Conservation (phyloP, 2,888 invertebrate species). For the Eupeodes luniger region DNA sequence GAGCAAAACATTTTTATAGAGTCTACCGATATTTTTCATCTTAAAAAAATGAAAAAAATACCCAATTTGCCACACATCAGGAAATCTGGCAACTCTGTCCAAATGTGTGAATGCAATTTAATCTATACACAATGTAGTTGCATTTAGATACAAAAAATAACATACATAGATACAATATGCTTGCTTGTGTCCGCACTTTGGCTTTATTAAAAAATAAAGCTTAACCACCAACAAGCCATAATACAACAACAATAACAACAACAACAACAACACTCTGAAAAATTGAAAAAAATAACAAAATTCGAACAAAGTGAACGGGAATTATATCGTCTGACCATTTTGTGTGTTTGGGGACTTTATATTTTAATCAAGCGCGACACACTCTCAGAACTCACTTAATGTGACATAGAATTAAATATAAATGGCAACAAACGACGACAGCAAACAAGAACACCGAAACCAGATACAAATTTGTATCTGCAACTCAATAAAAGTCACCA, state of each 20-base stretch:
- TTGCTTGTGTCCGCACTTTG: slow-evolving; percentile 65
- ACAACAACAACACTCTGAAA: slow-evolving; percentile 16
- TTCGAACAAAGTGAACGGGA: slow-evolving; percentile 67
- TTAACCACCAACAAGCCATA: slow-evolving; percentile 33
- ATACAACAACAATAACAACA: not conserved
- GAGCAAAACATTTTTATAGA: too few species aligned
- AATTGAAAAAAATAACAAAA: slow-evolving; percentile 17
- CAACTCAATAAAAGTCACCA: slow-evolving; percentile 73
- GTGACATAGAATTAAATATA: slow-evolving; percentile 65
- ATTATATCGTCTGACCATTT: slow-evolving; percentile 75
- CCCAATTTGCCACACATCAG: too few species aligned
- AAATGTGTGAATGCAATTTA: slow-evolving; percentile 72
- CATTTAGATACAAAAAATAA: slow-evolving; percentile 18
- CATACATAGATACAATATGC: slow-evolving; percentile 22
- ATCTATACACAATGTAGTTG: slow-evolving; percentile 59
- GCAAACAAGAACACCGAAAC: slow-evolving; percentile 53
- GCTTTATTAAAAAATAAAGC: slow-evolving; percentile 62
- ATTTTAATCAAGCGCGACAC: slow-evolving; percentile 73
- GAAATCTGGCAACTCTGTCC: not conserved
- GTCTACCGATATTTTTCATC: too few species aligned
- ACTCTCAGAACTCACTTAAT: slow-evolving; percentile 66
- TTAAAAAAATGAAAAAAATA: too few species aligned
- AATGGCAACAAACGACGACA: slow-evolving; percentile 45
- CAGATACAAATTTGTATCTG: slow-evolving; percentile 74
- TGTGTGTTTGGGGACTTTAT: slow-evolving; percentile 71